Evolutionary conservation across 2,113 vertebrate species (phyloP).

Genomic region (Aythya baeri): DNA sequence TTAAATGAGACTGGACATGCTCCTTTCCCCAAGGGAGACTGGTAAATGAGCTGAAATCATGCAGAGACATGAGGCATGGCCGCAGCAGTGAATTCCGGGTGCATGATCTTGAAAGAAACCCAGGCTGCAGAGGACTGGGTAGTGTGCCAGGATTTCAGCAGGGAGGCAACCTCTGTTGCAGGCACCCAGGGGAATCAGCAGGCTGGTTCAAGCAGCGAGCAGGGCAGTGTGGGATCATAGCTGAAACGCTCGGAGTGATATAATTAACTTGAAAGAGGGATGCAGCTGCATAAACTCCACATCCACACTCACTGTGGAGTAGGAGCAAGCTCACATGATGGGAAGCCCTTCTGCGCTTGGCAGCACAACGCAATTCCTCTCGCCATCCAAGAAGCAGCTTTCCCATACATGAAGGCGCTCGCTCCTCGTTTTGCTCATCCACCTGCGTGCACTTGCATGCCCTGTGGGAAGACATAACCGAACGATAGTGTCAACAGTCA

Average conservation of each 20-base stretch:
- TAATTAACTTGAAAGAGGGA: constrained; percentile 47
- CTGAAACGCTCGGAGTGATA: neutral
- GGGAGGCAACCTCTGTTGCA: constrained; percentile 12
- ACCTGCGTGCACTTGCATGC: neutral
- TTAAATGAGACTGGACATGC: neutral
- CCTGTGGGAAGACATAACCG: neutral
- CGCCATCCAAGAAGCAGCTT: neutral
- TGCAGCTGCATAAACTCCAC: constrained; percentile 52
- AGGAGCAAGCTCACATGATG: neutral
- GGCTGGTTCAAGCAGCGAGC: neutral
- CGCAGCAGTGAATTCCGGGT: neutral
- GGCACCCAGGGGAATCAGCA: neutral
- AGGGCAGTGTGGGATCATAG: neutral
- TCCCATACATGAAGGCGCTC: neutral
- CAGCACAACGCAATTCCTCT: fast-evolving
- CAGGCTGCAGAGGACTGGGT: neutral
- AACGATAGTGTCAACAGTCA: neutral
- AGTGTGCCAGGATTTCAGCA: constrained; percentile 30
- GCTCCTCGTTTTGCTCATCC: neutral
- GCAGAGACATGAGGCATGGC: constrained; percentile 15
- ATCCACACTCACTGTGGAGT: neutral
- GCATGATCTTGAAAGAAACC: neutral
- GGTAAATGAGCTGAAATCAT: neutral
- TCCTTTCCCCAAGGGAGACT: neutral
- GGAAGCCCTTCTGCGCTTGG: neutral